Base-by-base conservation (phyloP, 1,140 invertebrate species). In the Bombus vancouverensis region DNA sequence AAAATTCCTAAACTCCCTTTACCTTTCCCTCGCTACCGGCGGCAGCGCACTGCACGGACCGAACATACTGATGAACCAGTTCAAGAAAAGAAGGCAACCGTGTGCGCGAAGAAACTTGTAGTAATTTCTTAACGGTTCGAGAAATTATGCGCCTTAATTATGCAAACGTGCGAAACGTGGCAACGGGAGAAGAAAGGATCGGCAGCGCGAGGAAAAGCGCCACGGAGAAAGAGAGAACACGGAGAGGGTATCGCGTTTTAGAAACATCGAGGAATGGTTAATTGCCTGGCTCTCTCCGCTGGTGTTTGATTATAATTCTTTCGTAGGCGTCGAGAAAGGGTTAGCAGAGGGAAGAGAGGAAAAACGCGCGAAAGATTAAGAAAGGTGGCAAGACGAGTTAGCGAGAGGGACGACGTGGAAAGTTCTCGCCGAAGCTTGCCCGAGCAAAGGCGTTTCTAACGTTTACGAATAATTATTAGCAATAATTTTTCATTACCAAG, bases 91-190 rank as follows among this genome's bases (percentile, higher is more conserved):
- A 87, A 89, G 65, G 80, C 74, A 37, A 59, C 73, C 32, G 37
- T 39, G 77, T 73, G 37, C 68, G 25, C 25, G 9, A 57, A 22
- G 22, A 15, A 57, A 73, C n/a, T 71, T 71, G 78, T 66, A 83
- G 81, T 83, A 87, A 90, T 90, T 90, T 88, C 84, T 91, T 88
- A 90, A 91, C 87, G 89, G 81, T 91, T 87, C 59, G 53, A 86
- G 78, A 88, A 90, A 91, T 88, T 90, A 87, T 66, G 84, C 81
- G 78, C 65, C 66, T 80, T 75, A 86, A 90, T 91, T 91, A 87
- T 90, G 78, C 85, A 66, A 84, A 81, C 59, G 57, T n/a, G 85
- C 44, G 76, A 32, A 72, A 72, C 66, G 15, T 22, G 65, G 13
- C 34, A 32, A 66, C 53, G 70, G 13, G n/a, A 22, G 28, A 15